phyloP scores from a whole-genome alignment of 2,888 invertebrate genomes.

The Gasteruption jaculator region DNA sequence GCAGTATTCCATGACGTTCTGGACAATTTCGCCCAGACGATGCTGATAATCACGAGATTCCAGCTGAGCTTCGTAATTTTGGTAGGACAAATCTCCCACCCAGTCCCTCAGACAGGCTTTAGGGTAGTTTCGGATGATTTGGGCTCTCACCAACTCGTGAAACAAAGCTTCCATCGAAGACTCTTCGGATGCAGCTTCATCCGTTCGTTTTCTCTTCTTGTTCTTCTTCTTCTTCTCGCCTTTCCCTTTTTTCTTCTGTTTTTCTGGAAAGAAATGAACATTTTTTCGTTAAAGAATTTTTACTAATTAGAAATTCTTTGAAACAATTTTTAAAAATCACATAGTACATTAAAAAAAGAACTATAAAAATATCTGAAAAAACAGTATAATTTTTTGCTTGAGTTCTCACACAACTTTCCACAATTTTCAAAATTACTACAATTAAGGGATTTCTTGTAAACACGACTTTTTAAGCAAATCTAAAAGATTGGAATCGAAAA shows the following conservation, averaged over 20 bases:
- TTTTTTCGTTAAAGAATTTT: too few species aligned
- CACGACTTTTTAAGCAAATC: too few species aligned
- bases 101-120: constrained; percentile 59
- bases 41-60: constrained; percentile 52
- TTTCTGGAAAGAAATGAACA: constrained; percentile 22
- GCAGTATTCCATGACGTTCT: constrained; percentile 60
- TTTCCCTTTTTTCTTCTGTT: constrained; percentile 13
- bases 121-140: constrained; percentile 66
- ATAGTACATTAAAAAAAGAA: too few species aligned
- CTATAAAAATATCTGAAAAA: too few species aligned
- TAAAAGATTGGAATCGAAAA: too few species aligned
- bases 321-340: too few species aligned
- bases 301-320: too few species aligned
- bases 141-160: constrained; percentile 66
- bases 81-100: constrained; percentile 66
- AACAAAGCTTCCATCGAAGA: constrained; percentile 63
- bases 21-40: constrained; percentile 60
- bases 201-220: constrained; percentile 38
- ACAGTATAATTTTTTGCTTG: too few species aligned
- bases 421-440: too few species aligned
- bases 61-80: constrained; percentile 55
- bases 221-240: constrained; percentile 17
- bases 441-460: too few species aligned
- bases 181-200: constrained; percentile 64
- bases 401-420: too few species aligned